Evolutionary conservation across 1,140 invertebrate species (phyloP), one percentile per base, ranked within the genome.

Genomic region (Philotrypesis tridentata): DNA sequence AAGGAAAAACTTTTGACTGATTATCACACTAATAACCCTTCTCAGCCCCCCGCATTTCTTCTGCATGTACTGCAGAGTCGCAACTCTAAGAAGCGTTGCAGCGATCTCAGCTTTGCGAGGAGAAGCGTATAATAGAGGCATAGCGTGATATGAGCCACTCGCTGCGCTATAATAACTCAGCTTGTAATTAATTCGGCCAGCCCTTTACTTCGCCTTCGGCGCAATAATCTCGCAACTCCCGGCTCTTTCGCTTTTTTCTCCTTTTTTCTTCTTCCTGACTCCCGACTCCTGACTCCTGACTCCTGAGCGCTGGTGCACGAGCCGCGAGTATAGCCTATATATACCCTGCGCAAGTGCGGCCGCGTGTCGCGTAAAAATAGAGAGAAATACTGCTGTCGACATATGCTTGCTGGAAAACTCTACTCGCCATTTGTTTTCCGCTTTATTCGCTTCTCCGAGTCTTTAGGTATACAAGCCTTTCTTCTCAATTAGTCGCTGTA

Each of bases 181-280:
- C 12, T 29, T 78, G 63, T 78, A 78, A 78, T 78, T 78, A 78
- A 78, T 78, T 78, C 76, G 65, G 76, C 43, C 76, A 65, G 31
- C 76, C 63, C n/a, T n/a, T n/a, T n/a, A n/a, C n/a, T n/a, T n/a
- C n/a, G n/a, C n/a, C 76, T 77, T 76, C 60, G 48, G 65, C 29
- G 71, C 73, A 76, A n/a, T n/a, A n/a, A 74, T 80, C 48, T 78
- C 71, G 1, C n/a, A n/a, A n/a, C 71, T 33, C 72, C 63, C 31
- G n/a, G n/a, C n/a, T 68, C 29, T 67, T n/a, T 80, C 72, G 60
- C 48, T 25, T 73, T 70, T 17, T 63, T 83, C 83, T 84, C 76
- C 84, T 82, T 63, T 76, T 79, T 61, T 29, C 81, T 73, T 82
- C 25, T 71, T 77, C 78, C 82, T 82, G n/a, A n/a, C n/a, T n/a